Conservation (phyloP, 92 coral and sea anemone species). For the Epizoanthus scotinus region DNA sequence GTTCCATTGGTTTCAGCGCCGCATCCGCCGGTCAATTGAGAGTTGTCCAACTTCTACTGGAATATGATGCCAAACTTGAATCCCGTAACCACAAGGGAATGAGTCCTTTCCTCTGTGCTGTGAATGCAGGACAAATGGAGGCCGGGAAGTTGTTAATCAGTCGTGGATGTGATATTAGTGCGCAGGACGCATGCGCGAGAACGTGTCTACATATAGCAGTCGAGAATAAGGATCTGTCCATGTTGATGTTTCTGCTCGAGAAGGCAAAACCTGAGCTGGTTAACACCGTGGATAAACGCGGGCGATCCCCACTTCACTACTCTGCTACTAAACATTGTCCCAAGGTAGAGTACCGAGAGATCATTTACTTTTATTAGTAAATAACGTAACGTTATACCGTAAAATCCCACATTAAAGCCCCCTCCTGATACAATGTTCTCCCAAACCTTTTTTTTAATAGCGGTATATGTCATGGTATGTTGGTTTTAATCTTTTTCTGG, state of each 20-base stretch:
- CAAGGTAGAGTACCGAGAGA: slow-evolving; percentile 39
- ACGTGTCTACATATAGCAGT: slow-evolving; percentile 72
- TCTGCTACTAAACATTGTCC: slow-evolving; percentile 49
- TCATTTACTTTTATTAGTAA: neutral
- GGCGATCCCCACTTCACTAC: slow-evolving; percentile 70
- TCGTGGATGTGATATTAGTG: slow-evolving; percentile 41
- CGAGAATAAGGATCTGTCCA: slow-evolving; percentile 39
- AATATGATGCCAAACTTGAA: slow-evolving; percentile 44
- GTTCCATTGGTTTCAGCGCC: slow-evolving; percentile 47
- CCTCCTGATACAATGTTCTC: too few relatives aligned
- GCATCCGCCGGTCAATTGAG: slow-evolving; percentile 58
- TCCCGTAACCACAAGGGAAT: slow-evolving; percentile 48
- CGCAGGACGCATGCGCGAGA: slow-evolving; percentile 64
- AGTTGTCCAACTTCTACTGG: slow-evolving; percentile 49
- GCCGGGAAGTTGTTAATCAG: slow-evolving; percentile 49
- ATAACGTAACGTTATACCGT: neutral
- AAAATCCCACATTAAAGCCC: too few relatives aligned
- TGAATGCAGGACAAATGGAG: slow-evolving; percentile 49
- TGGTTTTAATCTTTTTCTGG: too few relatives aligned
- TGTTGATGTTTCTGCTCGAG: slow-evolving; percentile 48
- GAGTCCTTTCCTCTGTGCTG: slow-evolving; percentile 71
- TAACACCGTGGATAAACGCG: slow-evolving; percentile 56
- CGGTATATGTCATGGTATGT: too few relatives aligned
- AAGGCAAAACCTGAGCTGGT: slow-evolving; percentile 26
- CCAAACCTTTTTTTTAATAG: too few relatives aligned